Base-by-base conservation (phyloP, 2,888 invertebrate species). In the Drosophila aldrichi region DNA sequence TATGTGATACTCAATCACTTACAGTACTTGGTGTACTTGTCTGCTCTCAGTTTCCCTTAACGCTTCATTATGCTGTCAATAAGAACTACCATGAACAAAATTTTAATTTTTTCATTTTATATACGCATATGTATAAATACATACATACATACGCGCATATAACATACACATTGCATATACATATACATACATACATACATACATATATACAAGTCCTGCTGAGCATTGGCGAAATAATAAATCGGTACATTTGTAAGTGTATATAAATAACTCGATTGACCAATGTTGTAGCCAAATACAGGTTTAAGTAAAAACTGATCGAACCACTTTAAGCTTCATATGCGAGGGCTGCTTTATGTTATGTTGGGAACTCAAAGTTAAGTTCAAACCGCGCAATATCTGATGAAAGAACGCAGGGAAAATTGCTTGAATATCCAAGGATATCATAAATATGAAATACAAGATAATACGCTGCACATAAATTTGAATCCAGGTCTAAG, bases 221-320 rank as follows among this genome's bases (percentile, higher is more conserved):
- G 18, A 14, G 40, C 25, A 38, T 25, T 55, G 18, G 18, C 52
- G 16, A 52, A 52, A 52, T 52, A 22, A 36, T 40, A 54, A n/a
- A 40, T 25, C 14, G 54, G 38, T n/a, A 29, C n/a, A 25, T 25
- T 52, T 40, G 54, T 38, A 40, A 29, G 4, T 29, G 18, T 18
- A 20, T 14, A 55, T 56, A 32, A 41, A 41, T 55, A 74, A 70
- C 62, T 58, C 49, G 70, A 63, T 66, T 79, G 77, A 48, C 16
- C 73, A 54, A 46, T 55, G 62, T 20, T 34, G 14, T 29, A 32
- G 20, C 12, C 20, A 54, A 38, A 80, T 81, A 72, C 80, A 75
- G 80, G 80, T 83, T 81, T 83, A 54, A 65, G 46, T 46, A 44
- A 56, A 77, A 84, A 75, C 76, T 73, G 73, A 79, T 79, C 66